Evolutionary conservation across 2,113 vertebrate species (phyloP).

Genomic region (Xerus inauris): DNA sequence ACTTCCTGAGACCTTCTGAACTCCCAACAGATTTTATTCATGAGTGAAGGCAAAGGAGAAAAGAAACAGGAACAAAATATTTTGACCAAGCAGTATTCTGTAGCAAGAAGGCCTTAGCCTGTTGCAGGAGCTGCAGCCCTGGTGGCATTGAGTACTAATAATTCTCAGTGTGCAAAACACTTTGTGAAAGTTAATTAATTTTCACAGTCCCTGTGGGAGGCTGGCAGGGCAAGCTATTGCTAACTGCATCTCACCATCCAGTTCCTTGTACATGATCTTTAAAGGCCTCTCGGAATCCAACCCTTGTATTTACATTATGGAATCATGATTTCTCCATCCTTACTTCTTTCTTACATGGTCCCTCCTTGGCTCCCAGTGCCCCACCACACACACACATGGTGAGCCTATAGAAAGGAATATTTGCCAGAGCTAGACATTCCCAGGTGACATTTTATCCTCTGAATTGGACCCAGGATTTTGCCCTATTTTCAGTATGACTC

Average conservation of each 20-base stretch:
- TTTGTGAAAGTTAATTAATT: slow-evolving; percentile 71
- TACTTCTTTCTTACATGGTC: neutral
- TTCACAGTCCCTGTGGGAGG: slow-evolving; percentile 44
- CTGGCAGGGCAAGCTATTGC: slow-evolving; percentile 52
- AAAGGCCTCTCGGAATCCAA: neutral
- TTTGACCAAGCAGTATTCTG: neutral
- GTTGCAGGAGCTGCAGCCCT: neutral
- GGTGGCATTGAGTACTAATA: neutral
- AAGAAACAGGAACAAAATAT: too few relatives aligned
- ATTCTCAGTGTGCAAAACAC: neutral
- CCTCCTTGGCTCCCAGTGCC: neutral
- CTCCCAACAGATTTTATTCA: neutral
- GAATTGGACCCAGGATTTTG: neutral
- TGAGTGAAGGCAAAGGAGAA: neutral
- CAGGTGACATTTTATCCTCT: neutral
- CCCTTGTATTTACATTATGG: neutral
- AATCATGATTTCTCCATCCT: neutral
- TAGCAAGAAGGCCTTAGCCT: neutral
- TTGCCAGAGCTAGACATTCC: neutral
- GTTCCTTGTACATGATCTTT: neutral
- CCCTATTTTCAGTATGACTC: neutral
- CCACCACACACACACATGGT: too few relatives aligned
- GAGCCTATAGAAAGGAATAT: neutral
- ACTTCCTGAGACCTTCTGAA: neutral
- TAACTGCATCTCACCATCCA: slow-evolving; percentile 58